Conservation (phyloP, 2,797 vertebrate genomes). For the Jordanella pulchra region DNA sequence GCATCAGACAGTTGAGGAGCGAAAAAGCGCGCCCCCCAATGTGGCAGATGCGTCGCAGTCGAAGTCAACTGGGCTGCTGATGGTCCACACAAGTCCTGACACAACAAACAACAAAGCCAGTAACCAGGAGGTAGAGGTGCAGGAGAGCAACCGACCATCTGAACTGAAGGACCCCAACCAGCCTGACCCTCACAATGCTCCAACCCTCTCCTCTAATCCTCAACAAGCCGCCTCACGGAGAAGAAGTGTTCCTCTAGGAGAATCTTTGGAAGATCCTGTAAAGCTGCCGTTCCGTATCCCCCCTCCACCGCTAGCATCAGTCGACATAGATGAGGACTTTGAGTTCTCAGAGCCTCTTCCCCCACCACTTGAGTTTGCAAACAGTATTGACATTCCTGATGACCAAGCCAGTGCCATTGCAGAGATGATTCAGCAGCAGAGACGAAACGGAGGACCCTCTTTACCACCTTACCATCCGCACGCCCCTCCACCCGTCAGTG, state of each 20-base stretch:
- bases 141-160: slow-evolving; percentile 68
- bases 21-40: slow-evolving; percentile 86
- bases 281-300: slow-evolving; percentile 93
- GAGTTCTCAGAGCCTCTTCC: slow-evolving; percentile 93
- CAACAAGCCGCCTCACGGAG: slow-evolving; percentile 63
- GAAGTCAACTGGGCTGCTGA: slow-evolving; percentile 89
- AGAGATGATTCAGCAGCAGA: slow-evolving; percentile 85
- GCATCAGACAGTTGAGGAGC: slow-evolving; percentile 77
- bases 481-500: slow-evolving; percentile 61
- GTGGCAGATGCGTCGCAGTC: slow-evolving; percentile 85
- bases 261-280: slow-evolving; percentile 89
- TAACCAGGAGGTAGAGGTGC: slow-evolving; percentile 71
- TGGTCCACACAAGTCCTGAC: slow-evolving; percentile 90
- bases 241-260: slow-evolving; percentile 85
- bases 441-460: slow-evolving; percentile 74
- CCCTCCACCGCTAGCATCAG: slow-evolving; percentile 89
- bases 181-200: slow-evolving; percentile 59
- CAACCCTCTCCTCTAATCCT: slow-evolving; percentile 67
- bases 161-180: slow-evolving; percentile 81
- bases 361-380: slow-evolving; percentile 95
- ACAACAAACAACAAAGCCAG: slow-evolving; percentile 63
- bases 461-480: slow-evolving; percentile 79
- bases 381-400: slow-evolving; percentile 95
- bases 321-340: slow-evolving; percentile 97
- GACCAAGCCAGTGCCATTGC: slow-evolving; percentile 84